These are phyloP conservation scores for Caenorhabditis zanzibari DNA, from an alignment of 2,888 invertebrate genomes.

Conservation along the genomic window DNA sequence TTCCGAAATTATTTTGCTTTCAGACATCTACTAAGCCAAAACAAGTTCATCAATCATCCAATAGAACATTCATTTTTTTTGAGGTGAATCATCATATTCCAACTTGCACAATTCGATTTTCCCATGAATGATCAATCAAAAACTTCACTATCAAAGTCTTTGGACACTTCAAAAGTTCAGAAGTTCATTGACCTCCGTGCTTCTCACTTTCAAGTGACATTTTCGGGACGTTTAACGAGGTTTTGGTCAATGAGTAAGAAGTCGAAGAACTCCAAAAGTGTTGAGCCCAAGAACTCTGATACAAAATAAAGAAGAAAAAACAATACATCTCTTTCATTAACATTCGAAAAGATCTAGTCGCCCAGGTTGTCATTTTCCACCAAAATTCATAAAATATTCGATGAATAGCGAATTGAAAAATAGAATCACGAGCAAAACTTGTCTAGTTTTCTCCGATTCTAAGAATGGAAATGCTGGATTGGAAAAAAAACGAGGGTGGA, in stretches of 20 bases:
- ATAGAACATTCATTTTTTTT: not conserved
- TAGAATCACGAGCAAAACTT: constrained; percentile 38
- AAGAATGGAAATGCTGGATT: not conserved
- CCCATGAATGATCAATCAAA: not conserved
- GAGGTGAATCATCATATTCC: no score
- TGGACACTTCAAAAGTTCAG: not conserved
- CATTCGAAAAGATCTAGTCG: constrained; percentile 26
- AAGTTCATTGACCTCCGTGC: not conserved
- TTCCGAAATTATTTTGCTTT: no score
- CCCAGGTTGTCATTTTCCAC: not conserved
- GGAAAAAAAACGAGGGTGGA: not conserved
- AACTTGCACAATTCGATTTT: no score
- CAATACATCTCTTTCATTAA: constrained; percentile 13
- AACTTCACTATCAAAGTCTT: not conserved
- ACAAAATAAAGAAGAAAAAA: not conserved
- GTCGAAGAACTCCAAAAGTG: not conserved
- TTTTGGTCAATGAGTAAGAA: not conserved
- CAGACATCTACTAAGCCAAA: not conserved
- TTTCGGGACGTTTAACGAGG: not conserved
- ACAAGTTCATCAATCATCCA: constrained; percentile 1
- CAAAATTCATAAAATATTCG: constrained; percentile 52
- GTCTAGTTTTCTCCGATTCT: not conserved
- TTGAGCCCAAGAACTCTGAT: not conserved
- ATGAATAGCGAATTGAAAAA: constrained; percentile 47
- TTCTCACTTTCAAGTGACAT: not conserved